A percentile compares a stretch with the other conserved stretches of the same genome.
Evolutionary conservation across 2,113 vertebrate species (phyloP).

Genomic region (Myotis davidii): DNA sequence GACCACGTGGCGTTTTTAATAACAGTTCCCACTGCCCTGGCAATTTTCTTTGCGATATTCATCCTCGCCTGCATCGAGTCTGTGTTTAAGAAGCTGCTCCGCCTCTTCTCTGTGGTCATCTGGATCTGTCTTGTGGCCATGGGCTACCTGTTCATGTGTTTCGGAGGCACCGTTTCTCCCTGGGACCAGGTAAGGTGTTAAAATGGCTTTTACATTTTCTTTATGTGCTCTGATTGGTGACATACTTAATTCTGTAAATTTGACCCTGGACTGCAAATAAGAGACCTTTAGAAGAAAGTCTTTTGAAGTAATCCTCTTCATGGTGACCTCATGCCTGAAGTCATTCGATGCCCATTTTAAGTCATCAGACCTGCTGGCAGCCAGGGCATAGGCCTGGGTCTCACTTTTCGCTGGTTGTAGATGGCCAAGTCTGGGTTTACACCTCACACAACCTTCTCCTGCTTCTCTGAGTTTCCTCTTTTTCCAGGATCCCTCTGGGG

Average conservation of each 20-base stretch:
- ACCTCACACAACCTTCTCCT: neutral
- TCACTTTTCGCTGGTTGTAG: neutral
- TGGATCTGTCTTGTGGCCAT: constrained; percentile 97
- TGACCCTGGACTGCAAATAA: neutral
- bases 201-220: neutral
- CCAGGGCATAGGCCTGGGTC: fast-evolving
- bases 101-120: constrained; percentile 95
- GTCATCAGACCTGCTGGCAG: too few relatives aligned
- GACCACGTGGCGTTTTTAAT: constrained; percentile 97
- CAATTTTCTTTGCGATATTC: constrained; percentile 97
- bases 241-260: neutral
- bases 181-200: constrained; percentile 96
- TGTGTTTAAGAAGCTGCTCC: constrained; percentile 97
- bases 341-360: fast-evolving
- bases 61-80: constrained; percentile 97
- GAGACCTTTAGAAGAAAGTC: neutral
- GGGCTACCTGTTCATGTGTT: constrained; percentile 99
- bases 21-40: constrained; percentile 96
- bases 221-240: neutral
- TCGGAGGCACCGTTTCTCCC: constrained; percentile 95
- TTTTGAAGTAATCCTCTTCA: fast-evolving
- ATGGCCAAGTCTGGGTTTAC: fast-evolving
- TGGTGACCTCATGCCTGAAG: fast-evolving
- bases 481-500: neutral
- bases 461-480: neutral